Evolutionary conservation across 1,140 invertebrate genomes (phyloP), one percentile per base, ranked within the genome.

Genomic region (Caenorhabditis briggsae): DNA sequence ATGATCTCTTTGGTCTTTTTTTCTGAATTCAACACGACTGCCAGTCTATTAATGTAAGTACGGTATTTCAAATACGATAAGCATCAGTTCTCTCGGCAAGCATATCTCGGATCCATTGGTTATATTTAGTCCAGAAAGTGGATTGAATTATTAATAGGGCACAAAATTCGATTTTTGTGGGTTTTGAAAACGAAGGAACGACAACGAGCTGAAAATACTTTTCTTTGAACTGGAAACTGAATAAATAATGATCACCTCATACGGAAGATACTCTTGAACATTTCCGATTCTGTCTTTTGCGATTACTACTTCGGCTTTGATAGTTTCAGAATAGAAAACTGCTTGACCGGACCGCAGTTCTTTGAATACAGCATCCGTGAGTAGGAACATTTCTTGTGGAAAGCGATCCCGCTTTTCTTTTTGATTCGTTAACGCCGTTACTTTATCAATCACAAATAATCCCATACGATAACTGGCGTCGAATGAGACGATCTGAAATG

Each of bases 401-500:
- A 78, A 53, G 3, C 11, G 25, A 6, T 0, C 1, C 33, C 14
- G 14, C 11, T 78, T 78, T 7, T 48, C 46, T 8, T 78, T 48
- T 14, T 5, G 1, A 25, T 50, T 53, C 18, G 70, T 78, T 14
- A 78, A 12, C 12, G n/a, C 70, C 12, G 20, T 14, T n/a, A 78
- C 23, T 78, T 78, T 48, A 18, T n/a, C n/a, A 11, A 78, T 46
- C 7, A 20, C 20, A n/a, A 53, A 78, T n/a, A 5, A 5, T 9
- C 70, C 25, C 7, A 11, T 53, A 18, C 53, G 7, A n/a, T 20
- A 53, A n/a, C 8, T 23, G 6, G 46, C 70, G 6, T 53, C 0
- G 70, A 78, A 23, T 5, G 46, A 20, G 11, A 78, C 20, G 9
- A 78, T 53, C 70, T 78, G 65, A 74, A 74, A 18, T n/a, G 18